Base-by-base conservation (phyloP, 1,140 invertebrate genomes). In the Saccostrea glomerata region DNA sequence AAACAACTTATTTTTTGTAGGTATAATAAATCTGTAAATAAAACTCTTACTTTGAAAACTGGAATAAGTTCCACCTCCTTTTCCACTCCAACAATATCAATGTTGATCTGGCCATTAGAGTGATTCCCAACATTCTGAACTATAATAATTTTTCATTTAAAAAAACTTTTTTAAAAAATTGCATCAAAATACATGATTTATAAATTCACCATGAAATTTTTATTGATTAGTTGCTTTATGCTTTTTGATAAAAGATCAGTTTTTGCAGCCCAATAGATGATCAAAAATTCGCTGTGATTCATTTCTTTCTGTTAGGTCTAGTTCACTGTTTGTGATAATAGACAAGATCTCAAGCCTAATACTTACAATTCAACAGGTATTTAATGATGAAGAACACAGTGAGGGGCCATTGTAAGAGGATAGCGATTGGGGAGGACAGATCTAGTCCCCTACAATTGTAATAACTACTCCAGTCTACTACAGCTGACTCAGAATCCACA, bases 71-170 rank as follows among this genome's bases (percentile, higher is more conserved):
- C 91, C 15, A 90, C 91, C 40, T 93, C 92, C 85, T 91, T 90
- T 87, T 93, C 92, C 7, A 91, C 92, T 36, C 92, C 92, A 40
- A 93, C 20, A 25, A 93, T 82, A 87, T 92, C 90, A 13, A 93
- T 87, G 25, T 82, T 84, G 13, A 91, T 66, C 23, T 84, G 70
- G 70, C 25, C 13, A 25, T 30, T 30, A 77, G 15, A n/a, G 17
- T 2, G 58, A 77, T 13, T 36, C 9, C 30, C 12, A 4, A 17
- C 70, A 63, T 63, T 63, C 17, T 63, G 17, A 63, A 20, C 58
- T 63, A 47, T 47, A 6, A 47, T 47, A 2, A 47, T 47, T 47
- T 47, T n/a, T n/a, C n/a, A n/a, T 47, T 47, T 47, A 47, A 47
- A 47, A 47, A 47, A 47, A 47, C 2, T 47, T 6, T 6, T 3